A percentile compares a stretch with the other conserved stretches of the same genome.
Conservation (phyloP, 2,888 invertebrate genomes). For the Dasysyrphus albostriatus region DNA sequence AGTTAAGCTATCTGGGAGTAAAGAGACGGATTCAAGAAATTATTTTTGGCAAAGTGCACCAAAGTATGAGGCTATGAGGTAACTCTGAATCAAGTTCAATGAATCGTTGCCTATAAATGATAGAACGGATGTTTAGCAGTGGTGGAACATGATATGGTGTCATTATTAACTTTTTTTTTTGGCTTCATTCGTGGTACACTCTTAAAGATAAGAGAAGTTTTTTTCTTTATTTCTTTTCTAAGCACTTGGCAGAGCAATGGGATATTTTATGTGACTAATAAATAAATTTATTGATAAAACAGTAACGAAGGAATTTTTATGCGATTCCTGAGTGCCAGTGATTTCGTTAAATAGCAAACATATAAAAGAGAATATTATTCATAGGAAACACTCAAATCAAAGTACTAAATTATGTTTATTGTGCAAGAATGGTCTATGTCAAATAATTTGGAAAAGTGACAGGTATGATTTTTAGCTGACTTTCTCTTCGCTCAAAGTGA, state of each 20-base stretch:
- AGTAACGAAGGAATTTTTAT: neutral
- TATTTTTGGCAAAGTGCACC: neutral
- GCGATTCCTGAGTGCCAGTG: neutral
- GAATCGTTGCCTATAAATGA: constrained; percentile 17
- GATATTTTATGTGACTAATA: neutral
- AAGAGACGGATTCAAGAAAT: neutral
- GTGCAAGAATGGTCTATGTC: no score
- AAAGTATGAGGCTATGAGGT: neutral
- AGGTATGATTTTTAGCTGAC: no score
- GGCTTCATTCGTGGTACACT: neutral
- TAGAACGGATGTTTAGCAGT: neutral
- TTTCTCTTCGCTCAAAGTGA: no score
- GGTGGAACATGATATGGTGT: neutral
- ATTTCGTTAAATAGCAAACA: neutral
- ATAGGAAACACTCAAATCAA: neutral
- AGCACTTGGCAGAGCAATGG: neutral
- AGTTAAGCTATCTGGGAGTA: constrained; percentile 1
- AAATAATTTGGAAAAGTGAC: no score
- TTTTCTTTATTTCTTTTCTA: neutral
- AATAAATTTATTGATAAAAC: neutral
- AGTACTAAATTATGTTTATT: no score
- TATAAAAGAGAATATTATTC: neutral
- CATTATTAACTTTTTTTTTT: neutral
- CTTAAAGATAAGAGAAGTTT: neutral
- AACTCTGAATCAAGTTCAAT: constrained; percentile 6